Percentiles rank a stretch among this genome's conserved stretches.
phyloP scores from a whole-genome alignment of 2,888 invertebrate species.

The Mythimna impura region DNA sequence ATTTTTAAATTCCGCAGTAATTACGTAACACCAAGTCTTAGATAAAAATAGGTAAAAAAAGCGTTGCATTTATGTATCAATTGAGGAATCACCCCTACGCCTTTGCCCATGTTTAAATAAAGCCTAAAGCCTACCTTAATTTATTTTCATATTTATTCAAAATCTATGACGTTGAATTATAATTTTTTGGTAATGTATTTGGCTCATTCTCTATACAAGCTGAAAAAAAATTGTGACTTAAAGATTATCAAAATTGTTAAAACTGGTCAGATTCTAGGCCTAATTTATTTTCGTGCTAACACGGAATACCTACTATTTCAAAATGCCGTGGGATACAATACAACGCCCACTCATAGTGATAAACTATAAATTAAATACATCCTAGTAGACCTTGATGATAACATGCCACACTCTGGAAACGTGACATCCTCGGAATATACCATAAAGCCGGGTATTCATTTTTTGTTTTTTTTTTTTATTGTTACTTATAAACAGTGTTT shows the following conservation, averaged over 20 bases:
- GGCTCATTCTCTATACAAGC: neutral
- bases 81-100: constrained; percentile 3
- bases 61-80: neutral
- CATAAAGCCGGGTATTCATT: constrained; percentile 50
- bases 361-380: constrained; percentile 44
- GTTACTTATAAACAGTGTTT: too few relatives aligned
- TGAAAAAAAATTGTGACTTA: neutral
- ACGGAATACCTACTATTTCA: constrained; percentile 31
- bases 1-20: constrained; percentile 34
- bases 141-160: neutral
- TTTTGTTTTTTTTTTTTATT: too few relatives aligned
- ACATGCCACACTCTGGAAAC: constrained; percentile 68
- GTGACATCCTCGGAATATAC: constrained; percentile 68
- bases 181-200: neutral
- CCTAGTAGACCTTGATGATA: constrained; percentile 63
- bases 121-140: neutral
- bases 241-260: neutral
- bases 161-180: constrained; percentile 6
- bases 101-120: neutral
- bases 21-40: constrained; percentile 28
- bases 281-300: neutral
- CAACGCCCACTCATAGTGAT: constrained; percentile 25
- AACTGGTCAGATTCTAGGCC: neutral
- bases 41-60: constrained; percentile 14
- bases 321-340: constrained; percentile 5